Percentiles rank a stretch among this genome's conserved stretches.
phyloP scores from a whole-genome alignment of 2,797 vertebrate species.

The Fratercula arctica region DNA sequence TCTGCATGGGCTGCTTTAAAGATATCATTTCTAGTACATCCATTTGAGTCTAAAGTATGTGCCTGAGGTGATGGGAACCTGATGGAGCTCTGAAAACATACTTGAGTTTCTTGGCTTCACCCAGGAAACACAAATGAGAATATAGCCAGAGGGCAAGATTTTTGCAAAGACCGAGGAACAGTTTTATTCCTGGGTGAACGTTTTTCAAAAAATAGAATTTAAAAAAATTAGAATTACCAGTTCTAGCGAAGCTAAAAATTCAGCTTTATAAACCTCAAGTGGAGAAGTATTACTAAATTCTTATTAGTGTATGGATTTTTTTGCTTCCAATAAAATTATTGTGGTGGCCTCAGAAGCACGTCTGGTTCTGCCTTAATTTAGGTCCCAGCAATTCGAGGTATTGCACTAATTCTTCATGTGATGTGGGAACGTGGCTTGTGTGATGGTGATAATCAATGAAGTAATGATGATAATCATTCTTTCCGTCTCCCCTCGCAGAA shows the following conservation, averaged over 20 bases:
- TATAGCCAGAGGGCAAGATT: not conserved
- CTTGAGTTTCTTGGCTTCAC: constrained; percentile 23
- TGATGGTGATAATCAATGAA: not conserved
- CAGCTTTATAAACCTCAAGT: not conserved
- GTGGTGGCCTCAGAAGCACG: not conserved
- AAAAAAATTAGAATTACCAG: not conserved
- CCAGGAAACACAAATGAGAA: not conserved
- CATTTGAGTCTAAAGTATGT: not conserved
- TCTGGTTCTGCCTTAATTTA: not conserved
- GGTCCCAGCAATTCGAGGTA: rapidly evolving
- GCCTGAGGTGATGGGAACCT: constrained; percentile 17
- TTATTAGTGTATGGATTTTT: not conserved
- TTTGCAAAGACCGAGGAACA: not conserved
- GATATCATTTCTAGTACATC: not conserved
- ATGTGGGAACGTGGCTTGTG: no score
- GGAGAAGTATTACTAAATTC: not conserved
- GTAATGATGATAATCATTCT: not conserved
- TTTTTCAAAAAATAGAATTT: not conserved
- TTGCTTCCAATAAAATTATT: not conserved
- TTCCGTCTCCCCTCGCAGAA: not conserved
- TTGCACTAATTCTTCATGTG: not conserved
- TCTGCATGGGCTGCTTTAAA: not conserved
- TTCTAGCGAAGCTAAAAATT: not conserved
- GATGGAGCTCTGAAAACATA: constrained; percentile 3
- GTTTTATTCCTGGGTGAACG: not conserved